These are phyloP conservation scores for Drosophila koepferae DNA, from an alignment of 2,888 invertebrate genomes.

Conservation along the genomic window DNA sequence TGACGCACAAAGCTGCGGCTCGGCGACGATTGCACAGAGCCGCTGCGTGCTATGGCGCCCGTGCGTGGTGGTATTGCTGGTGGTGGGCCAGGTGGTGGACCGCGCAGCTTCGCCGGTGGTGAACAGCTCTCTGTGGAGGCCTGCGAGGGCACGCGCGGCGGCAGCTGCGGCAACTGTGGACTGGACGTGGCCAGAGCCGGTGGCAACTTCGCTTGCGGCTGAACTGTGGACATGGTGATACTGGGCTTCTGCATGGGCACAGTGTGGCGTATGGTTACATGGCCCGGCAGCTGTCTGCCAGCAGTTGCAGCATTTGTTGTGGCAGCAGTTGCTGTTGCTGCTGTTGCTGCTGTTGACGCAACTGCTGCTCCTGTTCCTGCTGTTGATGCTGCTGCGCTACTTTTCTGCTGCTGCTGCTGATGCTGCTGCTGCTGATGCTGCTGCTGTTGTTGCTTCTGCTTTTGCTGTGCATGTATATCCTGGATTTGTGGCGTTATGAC, in stretches of 20 bases:
- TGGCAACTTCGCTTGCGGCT: conserved; percentile 79
- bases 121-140: conserved; percentile 80
- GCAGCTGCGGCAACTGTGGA: conserved; percentile 79
- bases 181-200: conserved; percentile 17
- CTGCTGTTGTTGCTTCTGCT: conserved; percentile 72
- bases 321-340: conserved; percentile 39
- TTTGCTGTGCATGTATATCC: conserved; percentile 84
- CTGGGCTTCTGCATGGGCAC: conserved; percentile 84
- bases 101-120: conserved; percentile 68
- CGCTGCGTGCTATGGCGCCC: conserved; percentile 81
- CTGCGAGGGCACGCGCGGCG: conserved; percentile 84
- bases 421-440: conserved; percentile 3
- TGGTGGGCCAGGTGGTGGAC: conserved; percentile 83
- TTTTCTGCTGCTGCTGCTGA: conserved; percentile 33
- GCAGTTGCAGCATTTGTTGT: conserved; percentile 36
- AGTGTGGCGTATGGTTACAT: conserved; percentile 82
- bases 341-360: conserved; percentile 16
- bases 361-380: conserved; percentile 2
- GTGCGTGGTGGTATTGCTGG: conserved; percentile 85
- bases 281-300: conserved; percentile 29
- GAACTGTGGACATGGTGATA: conserved; percentile 84
- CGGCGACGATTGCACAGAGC: conserved; percentile 81
- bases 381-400: conserved; percentile 31
- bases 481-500: conserved; percentile 84
- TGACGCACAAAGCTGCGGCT: conserved; percentile 81